A percentile compares a stretch with the other conserved stretches of the same genome.
Evolutionary conservation across 2,888 invertebrate genomes (phyloP).

Genomic region (Iphiclides podalirius): DNA sequence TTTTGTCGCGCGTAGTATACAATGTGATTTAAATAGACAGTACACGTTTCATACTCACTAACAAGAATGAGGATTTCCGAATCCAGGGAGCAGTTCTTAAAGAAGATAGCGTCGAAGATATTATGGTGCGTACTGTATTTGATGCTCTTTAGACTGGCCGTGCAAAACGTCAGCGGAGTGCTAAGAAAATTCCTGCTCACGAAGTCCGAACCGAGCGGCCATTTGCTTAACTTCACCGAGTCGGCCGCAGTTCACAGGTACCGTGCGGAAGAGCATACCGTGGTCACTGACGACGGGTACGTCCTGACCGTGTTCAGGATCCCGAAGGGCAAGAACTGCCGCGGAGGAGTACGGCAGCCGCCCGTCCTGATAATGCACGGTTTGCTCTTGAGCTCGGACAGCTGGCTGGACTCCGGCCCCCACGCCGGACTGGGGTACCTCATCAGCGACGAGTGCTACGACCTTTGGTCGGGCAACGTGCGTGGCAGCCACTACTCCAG

Average conservation of each 20-base stretch:
- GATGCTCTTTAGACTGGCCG: neutral
- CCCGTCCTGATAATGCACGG: conserved; percentile 63
- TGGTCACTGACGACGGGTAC: conserved; percentile 57
- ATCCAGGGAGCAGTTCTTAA: neutral
- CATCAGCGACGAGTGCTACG: conserved; percentile 40
- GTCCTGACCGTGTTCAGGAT: conserved; percentile 51
- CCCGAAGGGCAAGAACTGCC: conserved; percentile 39
- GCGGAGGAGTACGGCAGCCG: conserved; percentile 30
- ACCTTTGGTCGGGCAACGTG: conserved; percentile 48
- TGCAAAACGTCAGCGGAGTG: neutral
- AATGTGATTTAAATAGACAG: too few relatives aligned
- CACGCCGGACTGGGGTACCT: conserved; percentile 39
- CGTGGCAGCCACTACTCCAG: conserved; percentile 71
- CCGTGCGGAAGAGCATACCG: conserved; percentile 46
- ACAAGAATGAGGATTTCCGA: neutral
- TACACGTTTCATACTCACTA: too few relatives aligned
- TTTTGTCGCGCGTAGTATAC: too few relatives aligned
- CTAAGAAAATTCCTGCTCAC: neutral
- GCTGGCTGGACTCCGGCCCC: conserved; percentile 57
- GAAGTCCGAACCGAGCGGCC: neutral
- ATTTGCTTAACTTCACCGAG: conserved; percentile 44
- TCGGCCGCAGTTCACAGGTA: conserved; percentile 43
- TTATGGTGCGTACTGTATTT: neutral
- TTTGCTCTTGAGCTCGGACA: conserved; percentile 51
- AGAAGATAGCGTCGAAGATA: neutral